A percentile compares a stretch with the other conserved stretches of the same genome.
Conservation (phyloP, 1,140 invertebrate species). For the Eriocheir sinensis region DNA sequence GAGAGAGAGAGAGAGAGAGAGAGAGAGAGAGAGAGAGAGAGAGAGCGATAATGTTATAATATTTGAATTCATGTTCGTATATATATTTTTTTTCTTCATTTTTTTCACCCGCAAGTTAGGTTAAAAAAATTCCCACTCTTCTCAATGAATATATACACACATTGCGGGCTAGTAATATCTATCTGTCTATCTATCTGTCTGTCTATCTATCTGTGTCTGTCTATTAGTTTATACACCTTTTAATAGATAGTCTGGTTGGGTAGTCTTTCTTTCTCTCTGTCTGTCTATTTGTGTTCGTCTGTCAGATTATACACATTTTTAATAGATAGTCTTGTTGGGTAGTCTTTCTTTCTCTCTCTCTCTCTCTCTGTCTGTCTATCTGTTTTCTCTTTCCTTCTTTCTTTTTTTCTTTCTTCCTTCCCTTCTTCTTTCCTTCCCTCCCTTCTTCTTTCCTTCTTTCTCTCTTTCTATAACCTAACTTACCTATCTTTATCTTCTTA, state of each 20-base stretch:
- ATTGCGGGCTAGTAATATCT: too few relatives aligned
- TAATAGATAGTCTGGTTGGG: neutral
- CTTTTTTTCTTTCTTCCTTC: neutral
- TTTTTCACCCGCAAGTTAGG: too few relatives aligned
- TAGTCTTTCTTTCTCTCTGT: neutral
- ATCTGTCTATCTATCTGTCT: too few relatives aligned
- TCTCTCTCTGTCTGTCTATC: conserved; percentile 17
- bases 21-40: neutral
- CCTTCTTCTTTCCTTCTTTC: neutral
- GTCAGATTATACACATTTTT: too few relatives aligned
- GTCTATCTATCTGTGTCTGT: too few relatives aligned
- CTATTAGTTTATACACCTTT: too few relatives aligned
- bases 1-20: neutral
- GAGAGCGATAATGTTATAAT: too few relatives aligned
- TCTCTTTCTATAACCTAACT: neutral
- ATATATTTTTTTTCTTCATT: too few relatives aligned
- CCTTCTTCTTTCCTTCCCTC: neutral
- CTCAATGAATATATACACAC: too few relatives aligned
- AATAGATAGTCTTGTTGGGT: neutral
- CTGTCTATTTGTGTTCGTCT: too few relatives aligned
- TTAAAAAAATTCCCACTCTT: too few relatives aligned
- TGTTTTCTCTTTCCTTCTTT: conserved; percentile 2
- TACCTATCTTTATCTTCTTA: neutral
- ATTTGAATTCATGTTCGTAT: too few relatives aligned
- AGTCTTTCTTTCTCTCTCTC: neutral